Conservation (phyloP, 2,888 invertebrate species). For the Aporophyla lueneburgensis region DNA sequence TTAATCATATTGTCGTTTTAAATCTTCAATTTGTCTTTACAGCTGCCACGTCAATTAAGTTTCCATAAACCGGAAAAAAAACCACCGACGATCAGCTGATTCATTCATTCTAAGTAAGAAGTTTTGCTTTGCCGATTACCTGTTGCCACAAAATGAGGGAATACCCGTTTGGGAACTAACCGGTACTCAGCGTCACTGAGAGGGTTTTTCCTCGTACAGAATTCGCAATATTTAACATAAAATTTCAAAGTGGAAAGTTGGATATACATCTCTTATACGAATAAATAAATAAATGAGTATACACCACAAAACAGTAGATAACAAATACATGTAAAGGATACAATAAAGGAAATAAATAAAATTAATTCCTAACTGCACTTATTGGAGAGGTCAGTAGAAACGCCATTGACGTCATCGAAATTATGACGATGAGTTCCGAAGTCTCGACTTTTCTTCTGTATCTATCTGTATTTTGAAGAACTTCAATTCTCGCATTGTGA, state of each 20-base stretch:
- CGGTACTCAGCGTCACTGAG: slow-evolving; percentile 28
- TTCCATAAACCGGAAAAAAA: slow-evolving; percentile 21
- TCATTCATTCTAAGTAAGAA: slow-evolving; percentile 44
- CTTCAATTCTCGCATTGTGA: neutral
- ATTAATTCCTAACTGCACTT: neutral
- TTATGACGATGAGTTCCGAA: slow-evolving; percentile 1
- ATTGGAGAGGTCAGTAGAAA: slow-evolving; percentile 24
- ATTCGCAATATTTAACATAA: slow-evolving; percentile 19
- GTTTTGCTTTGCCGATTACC: slow-evolving; percentile 14
- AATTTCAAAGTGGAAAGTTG: slow-evolving; percentile 34
- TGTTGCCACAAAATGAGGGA: slow-evolving; percentile 44
- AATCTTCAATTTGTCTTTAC: neutral
- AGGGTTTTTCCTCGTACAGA: slow-evolving; percentile 51
- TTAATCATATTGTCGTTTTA: neutral
- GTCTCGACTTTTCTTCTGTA: slow-evolving; percentile 3
- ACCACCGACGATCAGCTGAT: slow-evolving; percentile 34
- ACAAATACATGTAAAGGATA: no score
- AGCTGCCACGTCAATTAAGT: slow-evolving; percentile 1
- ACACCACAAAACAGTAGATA: no score
- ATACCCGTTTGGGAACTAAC: slow-evolving; percentile 49
- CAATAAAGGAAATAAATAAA: no score
- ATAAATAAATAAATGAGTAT: neutral
- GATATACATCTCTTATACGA: no score
- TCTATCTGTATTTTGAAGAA: neutral
- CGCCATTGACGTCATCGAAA: slow-evolving; percentile 39